Conservation (phyloP, 2,113 vertebrate species). For the Pterophyllum scalare region DNA sequence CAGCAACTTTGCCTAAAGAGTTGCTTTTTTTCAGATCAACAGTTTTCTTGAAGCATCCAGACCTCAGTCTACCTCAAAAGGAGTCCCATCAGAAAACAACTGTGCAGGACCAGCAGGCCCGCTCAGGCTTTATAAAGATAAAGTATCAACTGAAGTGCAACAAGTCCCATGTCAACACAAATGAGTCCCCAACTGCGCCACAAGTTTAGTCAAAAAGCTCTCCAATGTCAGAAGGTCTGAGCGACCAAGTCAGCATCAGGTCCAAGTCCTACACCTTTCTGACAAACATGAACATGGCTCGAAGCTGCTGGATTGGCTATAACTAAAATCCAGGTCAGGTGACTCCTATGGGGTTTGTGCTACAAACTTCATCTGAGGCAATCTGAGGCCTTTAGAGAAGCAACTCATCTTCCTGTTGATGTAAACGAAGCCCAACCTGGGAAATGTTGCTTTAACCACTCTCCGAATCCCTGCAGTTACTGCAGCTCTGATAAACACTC, state of each 20-base stretch:
- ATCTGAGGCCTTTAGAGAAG: background rate
- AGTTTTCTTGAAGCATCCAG: background rate
- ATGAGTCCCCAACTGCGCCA: background rate
- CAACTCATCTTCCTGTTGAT: background rate
- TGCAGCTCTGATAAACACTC: background rate
- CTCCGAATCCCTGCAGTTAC: background rate
- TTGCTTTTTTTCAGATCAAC: background rate
- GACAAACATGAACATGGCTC: background rate
- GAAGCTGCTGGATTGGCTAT: background rate
- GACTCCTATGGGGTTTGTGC: background rate
- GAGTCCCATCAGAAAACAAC: background rate
- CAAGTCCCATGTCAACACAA: background rate
- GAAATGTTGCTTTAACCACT: conserved; percentile 4
- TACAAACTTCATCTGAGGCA: background rate
- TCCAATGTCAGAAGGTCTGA: background rate
- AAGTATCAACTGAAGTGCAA: background rate
- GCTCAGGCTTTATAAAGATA: background rate
- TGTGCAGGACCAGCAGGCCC: background rate
- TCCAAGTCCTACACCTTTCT: background rate
- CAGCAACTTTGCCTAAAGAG: background rate
- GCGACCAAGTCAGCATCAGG: background rate
- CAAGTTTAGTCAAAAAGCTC: background rate
- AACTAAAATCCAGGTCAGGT: background rate
- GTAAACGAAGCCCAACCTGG: background rate
- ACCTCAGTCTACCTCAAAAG: background rate